Base-by-base conservation (phyloP, 2,888 invertebrate genomes). In the Tolmerus cingulatus region DNA sequence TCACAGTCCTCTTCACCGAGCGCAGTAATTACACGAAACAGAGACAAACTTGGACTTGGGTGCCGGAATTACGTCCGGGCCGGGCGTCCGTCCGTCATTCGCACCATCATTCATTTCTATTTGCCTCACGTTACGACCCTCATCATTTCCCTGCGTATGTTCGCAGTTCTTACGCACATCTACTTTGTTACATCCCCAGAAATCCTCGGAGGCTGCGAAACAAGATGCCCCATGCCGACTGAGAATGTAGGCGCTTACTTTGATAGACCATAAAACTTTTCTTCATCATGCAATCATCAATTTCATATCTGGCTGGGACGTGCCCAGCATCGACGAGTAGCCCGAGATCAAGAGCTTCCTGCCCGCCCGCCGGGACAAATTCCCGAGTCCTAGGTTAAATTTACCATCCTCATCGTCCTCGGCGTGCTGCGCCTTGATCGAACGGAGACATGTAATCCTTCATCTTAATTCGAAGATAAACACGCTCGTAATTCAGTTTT, bases 221-320 rank as follows among this genome's bases (percentile, higher is more conserved):
- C 23, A 51, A 27, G 19, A 27, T 9, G 79, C 51, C 55, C 9
- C 40, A 46, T 19, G 79, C 51, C 79, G 30, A 27, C 79, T 51
- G 79, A 51, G 51, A 51, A 51, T 79, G 51, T 79, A 79, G 79
- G 79, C 79, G 79, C 79, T 79, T 79, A 79, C 55, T 79, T 79
- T 79, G 46, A 46, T 23, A 79, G 79, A 79, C 79, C 79, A 79
- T 79, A 79, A 79, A 79, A 79, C 51, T 79, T 79, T 79, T 79
- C 79, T 79, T 79, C 79, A 51, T 79, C 79, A 79, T 79, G 46
- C 51, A 78, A 78, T 79, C 79, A 79, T 79, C 79, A 79, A 79
- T 79, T 79, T 79, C 79, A 79, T 79, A 79, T 79, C 79, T 79
- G 79, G 51, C 16, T 30, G 27, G 30, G 46, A 79, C 79, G 79